Evolutionary conservation across 2,113 vertebrate species (phyloP).

Genomic region (Protobothrops flavoviridis): DNA sequence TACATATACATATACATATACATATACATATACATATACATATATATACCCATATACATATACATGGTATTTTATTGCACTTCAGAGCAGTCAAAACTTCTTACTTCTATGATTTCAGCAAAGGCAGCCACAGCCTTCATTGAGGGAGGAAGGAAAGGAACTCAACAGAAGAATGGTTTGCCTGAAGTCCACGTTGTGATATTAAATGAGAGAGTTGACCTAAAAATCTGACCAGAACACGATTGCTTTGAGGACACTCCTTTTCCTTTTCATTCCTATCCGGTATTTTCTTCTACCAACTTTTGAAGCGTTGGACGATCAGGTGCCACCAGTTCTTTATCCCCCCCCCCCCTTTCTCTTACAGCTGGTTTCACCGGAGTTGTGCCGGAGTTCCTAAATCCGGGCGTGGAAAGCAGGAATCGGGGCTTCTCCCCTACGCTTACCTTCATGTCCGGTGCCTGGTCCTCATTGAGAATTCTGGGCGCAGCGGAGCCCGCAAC

Average conservation of each 20-base stretch:
- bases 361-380: neutral
- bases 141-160: too few species aligned
- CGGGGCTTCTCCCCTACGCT: neutral
- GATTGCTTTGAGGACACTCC: neutral
- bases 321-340: neutral
- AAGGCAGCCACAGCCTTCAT: neutral
- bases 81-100: neutral
- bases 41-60: neutral
- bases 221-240: neutral
- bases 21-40: accelerated
- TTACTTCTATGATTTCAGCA: neutral
- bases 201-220: neutral
- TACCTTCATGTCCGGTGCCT: neutral
- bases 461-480: neutral
- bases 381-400: neutral
- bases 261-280: neutral
- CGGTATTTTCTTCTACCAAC: neutral
- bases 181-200: neutral
- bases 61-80: neutral
- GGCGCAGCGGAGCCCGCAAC: neutral
- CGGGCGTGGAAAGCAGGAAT: neutral
- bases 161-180: neutral
- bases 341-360: neutral
- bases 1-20: too few species aligned
- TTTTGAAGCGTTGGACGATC: neutral